Conservation (phyloP, 2,797 vertebrate genomes). For the Picus viridis region DNA sequence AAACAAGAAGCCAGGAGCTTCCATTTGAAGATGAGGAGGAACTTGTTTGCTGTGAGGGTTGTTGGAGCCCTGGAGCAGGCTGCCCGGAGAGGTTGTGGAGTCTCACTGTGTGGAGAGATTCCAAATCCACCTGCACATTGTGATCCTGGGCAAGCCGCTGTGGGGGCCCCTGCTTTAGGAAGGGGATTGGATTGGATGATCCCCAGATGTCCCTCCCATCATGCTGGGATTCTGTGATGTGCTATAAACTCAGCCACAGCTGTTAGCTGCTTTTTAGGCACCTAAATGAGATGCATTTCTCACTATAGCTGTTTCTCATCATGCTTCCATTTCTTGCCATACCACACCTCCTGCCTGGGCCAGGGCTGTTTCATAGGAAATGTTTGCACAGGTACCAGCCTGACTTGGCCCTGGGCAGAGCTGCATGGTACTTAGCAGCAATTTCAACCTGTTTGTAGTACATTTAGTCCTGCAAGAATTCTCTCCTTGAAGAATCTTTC, state of each 20-base stretch:
- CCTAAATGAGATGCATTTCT: background rate
- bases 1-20: too few relatives aligned
- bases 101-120: too few relatives aligned
- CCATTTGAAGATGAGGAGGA: too few relatives aligned
- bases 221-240: background rate
- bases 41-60: too few relatives aligned
- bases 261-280: background rate
- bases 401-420: background rate
- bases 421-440: background rate
- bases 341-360: background rate
- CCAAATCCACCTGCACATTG: too few relatives aligned
- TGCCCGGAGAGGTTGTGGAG: too few relatives aligned
- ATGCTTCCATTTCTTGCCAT: accelerated
- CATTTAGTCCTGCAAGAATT: background rate
- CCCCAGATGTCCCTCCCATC: too few relatives aligned
- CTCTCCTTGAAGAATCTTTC: background rate
- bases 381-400: background rate
- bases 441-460: background rate
- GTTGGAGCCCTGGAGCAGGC: background rate
- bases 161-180: too few relatives aligned
- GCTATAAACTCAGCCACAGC: accelerated
- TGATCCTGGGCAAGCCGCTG: too few relatives aligned
- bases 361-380: background rate
- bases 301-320: background rate
- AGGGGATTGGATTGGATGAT: too few relatives aligned